Conservation (phyloP, 2,797 vertebrate species). For the Crocodylus rhombifer region DNA sequence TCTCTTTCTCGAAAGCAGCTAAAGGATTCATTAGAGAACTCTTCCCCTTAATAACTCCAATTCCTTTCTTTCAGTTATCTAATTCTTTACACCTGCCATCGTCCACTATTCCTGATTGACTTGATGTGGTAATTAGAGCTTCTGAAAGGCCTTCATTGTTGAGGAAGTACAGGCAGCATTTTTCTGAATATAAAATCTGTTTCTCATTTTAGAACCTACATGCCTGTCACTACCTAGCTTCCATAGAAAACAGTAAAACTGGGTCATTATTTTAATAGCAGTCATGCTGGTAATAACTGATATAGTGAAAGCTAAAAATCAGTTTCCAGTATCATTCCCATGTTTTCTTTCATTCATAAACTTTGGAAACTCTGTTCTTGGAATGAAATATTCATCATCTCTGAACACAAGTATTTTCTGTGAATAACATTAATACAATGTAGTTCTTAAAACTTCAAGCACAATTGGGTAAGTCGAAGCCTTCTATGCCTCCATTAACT, state of each 20-base stretch:
- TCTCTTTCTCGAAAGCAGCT: conserved; percentile 42
- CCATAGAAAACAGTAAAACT: not conserved
- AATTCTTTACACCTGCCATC: not conserved
- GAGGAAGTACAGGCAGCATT: not conserved
- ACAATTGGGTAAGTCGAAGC: not conserved
- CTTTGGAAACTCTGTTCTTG: not conserved
- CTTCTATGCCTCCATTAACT: not conserved
- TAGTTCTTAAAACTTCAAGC: not conserved
- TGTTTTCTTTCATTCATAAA: not conserved
- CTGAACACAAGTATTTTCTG: not conserved
- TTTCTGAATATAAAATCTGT: not conserved
- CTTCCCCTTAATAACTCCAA: not conserved
- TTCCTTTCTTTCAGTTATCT: not conserved
- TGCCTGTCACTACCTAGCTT: not conserved
- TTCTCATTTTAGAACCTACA: not conserved
- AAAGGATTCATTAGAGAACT: conserved; percentile 19
- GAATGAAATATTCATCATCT: not conserved
- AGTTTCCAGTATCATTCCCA: not conserved
- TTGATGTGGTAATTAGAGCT: not conserved
- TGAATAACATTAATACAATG: not conserved
- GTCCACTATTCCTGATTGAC: not conserved
- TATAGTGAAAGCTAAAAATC: not conserved
- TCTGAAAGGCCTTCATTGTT: not conserved
- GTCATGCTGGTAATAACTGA: not conserved
- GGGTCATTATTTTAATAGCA: not conserved